Evolutionary conservation across 2,797 vertebrate species (phyloP), one percentile per base, ranked within the genome.

Genomic region (Fringilla coelebs): DNA sequence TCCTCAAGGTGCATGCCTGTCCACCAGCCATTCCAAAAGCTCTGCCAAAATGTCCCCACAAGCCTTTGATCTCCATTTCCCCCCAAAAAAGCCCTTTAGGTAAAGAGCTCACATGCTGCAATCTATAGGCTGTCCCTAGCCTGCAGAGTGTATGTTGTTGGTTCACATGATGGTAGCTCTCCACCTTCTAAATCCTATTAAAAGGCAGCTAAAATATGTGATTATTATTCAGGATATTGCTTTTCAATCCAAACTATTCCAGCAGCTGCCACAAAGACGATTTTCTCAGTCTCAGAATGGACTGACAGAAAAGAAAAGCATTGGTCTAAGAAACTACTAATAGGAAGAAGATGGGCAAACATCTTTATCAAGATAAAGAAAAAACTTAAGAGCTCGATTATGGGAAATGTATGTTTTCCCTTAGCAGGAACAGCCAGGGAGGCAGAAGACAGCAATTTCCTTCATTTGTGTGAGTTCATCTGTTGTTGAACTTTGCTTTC

Each of bases 221-320:
- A 67, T 29, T 78, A 2, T 79, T 84, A 58, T 73, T 78, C 55
- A 70, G 43, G 66, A 85, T 89, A 75, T 76, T 94, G 34, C 36
- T 74, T 92, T 89, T 84, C 54, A 85, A 38, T 66, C 10, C 36
- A 92, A 88, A 91, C 43, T 91, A 54, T 68, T 70, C 24, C 54
- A 89, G 54, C 28, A 78, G 40, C 58, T 91, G 36, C 36, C 40
- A 63, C 66, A 92, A n/a, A 85, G 43, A 58, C 5, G 32, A 32
- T 52, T 82, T 90, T 74, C 67, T 85, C 38, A 46, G 55, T 66
- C 43, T 95, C 73, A 41, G 36, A 41, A 55, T 45, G 19, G 32
- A 36, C 38, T 41, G 46, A 65, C 31, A 77, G 38, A 65, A 49
- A 71, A 45, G 28, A 85, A 88, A 85, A 77, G 4, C 34, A 80